Evolutionary conservation across 2,888 invertebrate species (phyloP).

Genomic region (Fragum fragum): DNA sequence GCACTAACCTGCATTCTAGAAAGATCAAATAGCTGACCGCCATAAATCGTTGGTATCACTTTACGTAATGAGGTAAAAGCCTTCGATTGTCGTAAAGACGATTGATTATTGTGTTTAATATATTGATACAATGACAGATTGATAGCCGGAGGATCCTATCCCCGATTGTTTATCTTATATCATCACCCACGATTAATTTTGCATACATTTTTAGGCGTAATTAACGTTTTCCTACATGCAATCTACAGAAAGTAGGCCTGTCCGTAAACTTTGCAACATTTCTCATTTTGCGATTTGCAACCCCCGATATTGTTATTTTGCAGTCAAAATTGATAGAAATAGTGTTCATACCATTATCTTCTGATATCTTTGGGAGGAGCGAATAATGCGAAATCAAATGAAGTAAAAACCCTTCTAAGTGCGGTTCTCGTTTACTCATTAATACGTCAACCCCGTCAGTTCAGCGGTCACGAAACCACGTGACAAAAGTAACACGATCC

Average conservation of each 20-base stretch:
- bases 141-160: constrained; percentile 10
- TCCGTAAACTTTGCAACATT: too few species aligned
- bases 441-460: constrained; percentile 18
- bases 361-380: too few species aligned
- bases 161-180: constrained; percentile 11
- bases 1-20: background rate
- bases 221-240: background rate
- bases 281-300: too few species aligned
- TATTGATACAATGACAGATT: constrained; percentile 24
- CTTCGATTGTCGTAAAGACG: constrained; percentile 15
- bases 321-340: too few species aligned
- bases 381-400: too few species aligned
- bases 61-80: constrained; percentile 20
- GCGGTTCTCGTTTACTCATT: constrained; percentile 2
- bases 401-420: background rate
- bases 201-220: background rate
- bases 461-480: background rate
- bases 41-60: background rate
- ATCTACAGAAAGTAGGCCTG: too few species aligned
- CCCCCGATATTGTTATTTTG: too few species aligned
- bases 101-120: constrained; percentile 23
- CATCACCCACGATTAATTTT: constrained; percentile 5
- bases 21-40: background rate
- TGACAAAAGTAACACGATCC: background rate
- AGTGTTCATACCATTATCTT: background rate